phyloP scores from a whole-genome alignment of 2,113 vertebrate species.

The Scomber colias region DNA sequence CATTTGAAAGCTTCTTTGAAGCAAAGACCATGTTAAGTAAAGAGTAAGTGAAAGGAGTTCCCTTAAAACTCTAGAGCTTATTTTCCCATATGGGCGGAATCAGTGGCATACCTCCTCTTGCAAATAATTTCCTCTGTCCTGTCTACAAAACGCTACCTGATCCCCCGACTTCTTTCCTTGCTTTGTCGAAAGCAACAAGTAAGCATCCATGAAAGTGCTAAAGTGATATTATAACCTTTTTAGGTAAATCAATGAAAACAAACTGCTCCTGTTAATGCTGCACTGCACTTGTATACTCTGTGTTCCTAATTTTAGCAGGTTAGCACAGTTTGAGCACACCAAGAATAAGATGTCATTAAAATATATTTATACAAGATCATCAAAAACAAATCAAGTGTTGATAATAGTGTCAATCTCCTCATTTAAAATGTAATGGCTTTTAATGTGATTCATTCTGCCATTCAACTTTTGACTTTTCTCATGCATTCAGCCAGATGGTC shows the following conservation, averaged over 20 bases:
- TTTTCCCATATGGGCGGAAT: conserved; percentile 65
- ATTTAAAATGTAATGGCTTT: not conserved
- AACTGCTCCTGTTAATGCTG: not conserved
- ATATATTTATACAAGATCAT: not conserved
- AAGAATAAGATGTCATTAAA: not conserved
- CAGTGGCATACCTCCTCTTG: conserved; percentile 53
- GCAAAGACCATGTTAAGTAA: conserved; percentile 20
- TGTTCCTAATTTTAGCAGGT: too few relatives aligned
- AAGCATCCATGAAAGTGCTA: conserved; percentile 27
- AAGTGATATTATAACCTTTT: not conserved
- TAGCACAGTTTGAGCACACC: not conserved
- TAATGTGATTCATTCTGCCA: not conserved
- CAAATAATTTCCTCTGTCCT: conserved; percentile 71
- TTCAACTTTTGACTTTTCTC: conserved; percentile 54
- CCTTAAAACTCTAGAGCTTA: conserved; percentile 51
- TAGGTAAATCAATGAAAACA: conserved; percentile 1
- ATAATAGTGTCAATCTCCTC: not conserved
- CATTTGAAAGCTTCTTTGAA: conserved; percentile 48
- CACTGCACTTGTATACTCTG: not conserved
- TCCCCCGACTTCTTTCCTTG: conserved; percentile 18
- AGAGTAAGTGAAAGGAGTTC: conserved; percentile 15
- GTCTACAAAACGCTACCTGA: conserved; percentile 19
- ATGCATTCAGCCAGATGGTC: conserved; percentile 71
- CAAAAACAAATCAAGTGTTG: not conserved
- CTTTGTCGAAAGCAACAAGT: conserved; percentile 29